Evolutionary conservation across 2,888 invertebrate species (phyloP).

Genomic region (Tenthredo scrophulariae): DNA sequence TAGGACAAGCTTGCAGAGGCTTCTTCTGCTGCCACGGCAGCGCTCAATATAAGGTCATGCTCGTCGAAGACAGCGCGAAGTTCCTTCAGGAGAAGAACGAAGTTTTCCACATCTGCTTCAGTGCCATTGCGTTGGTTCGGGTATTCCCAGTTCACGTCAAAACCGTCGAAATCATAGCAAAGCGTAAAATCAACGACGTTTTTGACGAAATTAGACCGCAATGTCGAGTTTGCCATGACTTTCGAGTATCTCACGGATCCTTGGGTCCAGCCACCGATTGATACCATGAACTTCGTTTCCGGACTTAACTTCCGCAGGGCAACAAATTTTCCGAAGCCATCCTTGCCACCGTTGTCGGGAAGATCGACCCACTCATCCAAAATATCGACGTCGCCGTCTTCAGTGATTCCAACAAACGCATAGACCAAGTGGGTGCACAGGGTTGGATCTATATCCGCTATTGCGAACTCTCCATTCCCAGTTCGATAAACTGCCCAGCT

Average conservation of each 20-base stretch:
- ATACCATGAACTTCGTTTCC: slow-evolving; percentile 81
- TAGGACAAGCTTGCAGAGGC: slow-evolving; percentile 81
- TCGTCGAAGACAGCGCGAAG: slow-evolving; percentile 80
- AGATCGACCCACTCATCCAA: slow-evolving; percentile 84
- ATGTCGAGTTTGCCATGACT: slow-evolving; percentile 77
- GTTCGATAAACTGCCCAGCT: slow-evolving; percentile 4
- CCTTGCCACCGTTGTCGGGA: slow-evolving; percentile 78
- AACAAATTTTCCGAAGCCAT: slow-evolving; percentile 80
- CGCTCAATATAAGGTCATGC: slow-evolving; percentile 80
- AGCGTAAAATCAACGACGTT: slow-evolving; percentile 81
- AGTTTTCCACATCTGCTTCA: slow-evolving; percentile 16
- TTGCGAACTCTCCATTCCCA: neutral
- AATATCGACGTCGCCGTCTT: slow-evolving; percentile 79
- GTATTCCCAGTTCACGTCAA: slow-evolving; percentile 79
- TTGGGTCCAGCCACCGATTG: slow-evolving; percentile 87
- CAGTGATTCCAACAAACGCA: slow-evolving; percentile 11
- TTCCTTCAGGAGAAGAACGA: slow-evolving; percentile 80
- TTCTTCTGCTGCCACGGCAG: slow-evolving; percentile 82
- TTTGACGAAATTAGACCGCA: slow-evolving; percentile 80
- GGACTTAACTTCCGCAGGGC: slow-evolving; percentile 80
- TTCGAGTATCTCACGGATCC: slow-evolving; percentile 82
- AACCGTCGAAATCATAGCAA: slow-evolving; percentile 84
- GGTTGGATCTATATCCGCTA: neutral
- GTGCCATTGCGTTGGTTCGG: neutral
- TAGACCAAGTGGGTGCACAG: slow-evolving; percentile 22